Evolutionary conservation across 2,797 vertebrate species (phyloP).

Genomic region (Spondyliosoma cantharus): DNA sequence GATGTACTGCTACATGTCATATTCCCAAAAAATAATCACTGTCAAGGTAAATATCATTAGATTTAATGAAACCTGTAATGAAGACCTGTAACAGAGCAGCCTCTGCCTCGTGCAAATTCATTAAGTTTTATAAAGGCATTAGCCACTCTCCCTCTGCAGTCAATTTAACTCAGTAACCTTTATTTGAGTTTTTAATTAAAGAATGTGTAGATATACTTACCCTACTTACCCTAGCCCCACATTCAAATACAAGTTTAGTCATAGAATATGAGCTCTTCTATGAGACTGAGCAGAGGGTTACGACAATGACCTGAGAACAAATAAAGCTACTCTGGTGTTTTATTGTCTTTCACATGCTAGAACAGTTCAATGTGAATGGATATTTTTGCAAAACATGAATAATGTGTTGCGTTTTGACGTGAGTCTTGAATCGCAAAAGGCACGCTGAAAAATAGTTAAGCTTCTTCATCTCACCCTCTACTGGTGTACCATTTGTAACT

Average conservation of each 20-base stretch:
- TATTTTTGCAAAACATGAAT: not conserved
- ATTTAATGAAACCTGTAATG: conserved; percentile 6
- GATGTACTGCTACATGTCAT: conserved; percentile 4
- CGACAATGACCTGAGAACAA: conserved; percentile 45
- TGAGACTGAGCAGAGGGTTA: conserved; percentile 17
- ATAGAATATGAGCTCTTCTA: not conserved
- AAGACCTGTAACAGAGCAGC: not conserved
- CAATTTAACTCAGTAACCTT: conserved; percentile 25
- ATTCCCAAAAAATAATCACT: conserved; percentile 11
- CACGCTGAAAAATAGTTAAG: not conserved
- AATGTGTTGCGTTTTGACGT: not conserved
- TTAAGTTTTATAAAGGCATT: conserved; percentile 7
- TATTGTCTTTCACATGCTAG: conserved; percentile 23
- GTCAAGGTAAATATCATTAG: conserved; percentile 13
- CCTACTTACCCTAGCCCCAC: not conserved
- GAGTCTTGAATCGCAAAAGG: conserved; percentile 6
- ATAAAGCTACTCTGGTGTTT: conserved; percentile 31
- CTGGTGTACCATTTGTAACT: not conserved
- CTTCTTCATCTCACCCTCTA: not conserved
- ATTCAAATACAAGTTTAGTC: conserved; percentile 21
- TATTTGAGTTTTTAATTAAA: conserved; percentile 41
- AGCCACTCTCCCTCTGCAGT: not conserved
- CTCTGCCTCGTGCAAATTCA: conserved; percentile 7
- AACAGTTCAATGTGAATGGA: not conserved
- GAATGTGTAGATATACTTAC: conserved; percentile 11